Evolutionary conservation across 2,888 invertebrate species (phyloP), one percentile per base, ranked within the genome.

Genomic region (Onthophagus sagittarius): DNA sequence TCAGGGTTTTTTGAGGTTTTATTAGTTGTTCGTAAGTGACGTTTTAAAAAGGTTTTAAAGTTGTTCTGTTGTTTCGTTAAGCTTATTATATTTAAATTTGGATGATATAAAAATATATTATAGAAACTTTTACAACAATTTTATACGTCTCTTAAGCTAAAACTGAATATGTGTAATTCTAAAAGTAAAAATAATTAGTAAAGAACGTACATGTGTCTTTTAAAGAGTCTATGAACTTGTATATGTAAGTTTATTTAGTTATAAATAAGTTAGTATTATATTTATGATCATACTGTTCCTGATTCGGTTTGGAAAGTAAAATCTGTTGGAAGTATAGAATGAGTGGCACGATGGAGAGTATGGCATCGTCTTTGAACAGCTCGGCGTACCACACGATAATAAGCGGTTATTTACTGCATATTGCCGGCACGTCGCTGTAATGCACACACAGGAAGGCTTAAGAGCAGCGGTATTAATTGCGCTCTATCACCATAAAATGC

Each of bases 321-420:
- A 53, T 53, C 39, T 53, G 23, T 11, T 63, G 63, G 63, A 7
- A 63, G 63, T 13, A 63, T 11, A 14, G 63, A 63, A 15, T 63
- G 63, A 15, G 15, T 63, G 63, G 63, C 39, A 53, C 39, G 39
- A 53, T 9, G 39, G 9, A 23, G 23, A 53, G 39, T 53, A 53
- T 53, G 39, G 39, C 39, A 23, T 23, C 23, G 39, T 7, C 39
- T 53, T 53, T 11, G 39, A 53, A 53, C 39, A 23, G 23, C 23
- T 11, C 39, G 39, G 39, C 39, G 39, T 23, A 67, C 23, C 31
- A 72, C 71, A 70, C 39, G 23, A 33, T 72, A 72, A 72, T 73
- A 70, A 63, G 73, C 70, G 69, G 70, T 73, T 70, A 73, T 73
- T 73, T 73, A 73, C 73, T 39, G 62, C 73, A 73, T 73, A 73